phyloP scores from a whole-genome alignment of 2,888 invertebrate species.

The Mycalesis mineus region DNA sequence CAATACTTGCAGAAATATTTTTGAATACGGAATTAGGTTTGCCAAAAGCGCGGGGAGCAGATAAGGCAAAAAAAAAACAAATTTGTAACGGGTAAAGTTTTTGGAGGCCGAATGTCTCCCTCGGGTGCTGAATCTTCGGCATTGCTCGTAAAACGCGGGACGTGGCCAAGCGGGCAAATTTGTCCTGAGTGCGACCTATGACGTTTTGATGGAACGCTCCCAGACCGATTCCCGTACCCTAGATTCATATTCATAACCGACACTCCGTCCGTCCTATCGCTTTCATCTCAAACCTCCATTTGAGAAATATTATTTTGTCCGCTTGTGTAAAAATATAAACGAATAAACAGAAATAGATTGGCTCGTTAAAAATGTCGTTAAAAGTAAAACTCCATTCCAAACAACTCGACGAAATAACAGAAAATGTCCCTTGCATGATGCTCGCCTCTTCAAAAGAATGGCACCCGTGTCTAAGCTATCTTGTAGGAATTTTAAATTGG shows the following conservation, averaged over 20 bases:
- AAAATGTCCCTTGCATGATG: slow-evolving; percentile 65
- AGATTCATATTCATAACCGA: slow-evolving; percentile 76
- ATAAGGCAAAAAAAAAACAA: slow-evolving; percentile 77
- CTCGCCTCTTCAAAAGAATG: slow-evolving; percentile 75
- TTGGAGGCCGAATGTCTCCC: slow-evolving; percentile 78
- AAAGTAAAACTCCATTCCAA: slow-evolving; percentile 43
- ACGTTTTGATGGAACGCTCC: slow-evolving; percentile 77
- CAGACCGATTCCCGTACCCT: slow-evolving; percentile 70
- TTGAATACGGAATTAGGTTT: slow-evolving; percentile 79
- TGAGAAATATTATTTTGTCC: background rate
- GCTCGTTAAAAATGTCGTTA: slow-evolving; percentile 46
- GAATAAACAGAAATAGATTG: slow-evolving; percentile 12
- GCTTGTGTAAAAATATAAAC: slow-evolving; percentile 13
- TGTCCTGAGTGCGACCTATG: slow-evolving; percentile 77
- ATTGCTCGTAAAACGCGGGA: slow-evolving; percentile 76
- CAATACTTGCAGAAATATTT: slow-evolving; percentile 79
- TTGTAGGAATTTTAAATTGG: slow-evolving; percentile 80
- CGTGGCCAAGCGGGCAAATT: slow-evolving; percentile 77
- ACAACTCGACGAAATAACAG: slow-evolving; percentile 41
- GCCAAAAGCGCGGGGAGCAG: slow-evolving; percentile 76
- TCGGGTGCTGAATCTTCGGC: slow-evolving; percentile 78
- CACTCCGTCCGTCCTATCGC: slow-evolving; percentile 47
- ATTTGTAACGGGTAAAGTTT: slow-evolving; percentile 79
- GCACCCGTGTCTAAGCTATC: slow-evolving; percentile 77
- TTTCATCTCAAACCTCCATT: slow-evolving; percentile 29